These are phyloP conservation scores for Cyanistes caeruleus DNA, from an alignment of 2,113 vertebrate genomes.

Conservation along the genomic window DNA sequence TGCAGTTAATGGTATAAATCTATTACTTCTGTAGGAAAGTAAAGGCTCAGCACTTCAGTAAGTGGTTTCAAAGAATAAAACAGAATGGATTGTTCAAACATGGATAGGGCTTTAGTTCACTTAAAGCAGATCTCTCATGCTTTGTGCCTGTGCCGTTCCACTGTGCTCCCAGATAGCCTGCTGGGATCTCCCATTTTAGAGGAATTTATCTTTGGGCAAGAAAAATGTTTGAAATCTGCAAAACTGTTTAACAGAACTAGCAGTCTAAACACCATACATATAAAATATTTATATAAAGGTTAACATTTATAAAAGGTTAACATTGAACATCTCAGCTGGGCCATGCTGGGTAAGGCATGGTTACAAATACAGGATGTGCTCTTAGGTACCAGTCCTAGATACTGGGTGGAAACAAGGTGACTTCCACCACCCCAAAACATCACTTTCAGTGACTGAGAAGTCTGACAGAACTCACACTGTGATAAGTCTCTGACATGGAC, in stretches of 20 bases:
- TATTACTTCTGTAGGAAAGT: constrained; percentile 16
- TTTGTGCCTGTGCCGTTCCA: not conserved
- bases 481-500: not conserved
- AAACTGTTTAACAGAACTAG: not conserved
- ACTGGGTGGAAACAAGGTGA: not conserved
- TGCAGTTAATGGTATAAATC: constrained; percentile 57
- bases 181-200: not conserved
- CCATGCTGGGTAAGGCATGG: too few relatives aligned
- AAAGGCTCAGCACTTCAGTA: constrained; percentile 50
- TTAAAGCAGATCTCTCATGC: not conserved
- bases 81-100: not conserved
- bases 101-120: not conserved
- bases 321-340: not conserved
- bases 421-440: not conserved
- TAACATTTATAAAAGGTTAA: not conserved
- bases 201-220: not conserved
- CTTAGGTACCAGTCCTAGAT: not conserved
- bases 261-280: not conserved
- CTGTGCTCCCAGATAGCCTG: not conserved
- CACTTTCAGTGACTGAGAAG: not conserved
- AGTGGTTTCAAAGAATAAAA: constrained; percentile 29
- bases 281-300: not conserved
- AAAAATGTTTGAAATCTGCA: not conserved
- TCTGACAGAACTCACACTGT: not conserved
- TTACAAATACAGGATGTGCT: not conserved